Percentiles rank a stretch among this genome's conserved stretches.
Evolutionary conservation across 1,140 invertebrate genomes (phyloP).

Genomic region (Eufriesea mexicana): DNA sequence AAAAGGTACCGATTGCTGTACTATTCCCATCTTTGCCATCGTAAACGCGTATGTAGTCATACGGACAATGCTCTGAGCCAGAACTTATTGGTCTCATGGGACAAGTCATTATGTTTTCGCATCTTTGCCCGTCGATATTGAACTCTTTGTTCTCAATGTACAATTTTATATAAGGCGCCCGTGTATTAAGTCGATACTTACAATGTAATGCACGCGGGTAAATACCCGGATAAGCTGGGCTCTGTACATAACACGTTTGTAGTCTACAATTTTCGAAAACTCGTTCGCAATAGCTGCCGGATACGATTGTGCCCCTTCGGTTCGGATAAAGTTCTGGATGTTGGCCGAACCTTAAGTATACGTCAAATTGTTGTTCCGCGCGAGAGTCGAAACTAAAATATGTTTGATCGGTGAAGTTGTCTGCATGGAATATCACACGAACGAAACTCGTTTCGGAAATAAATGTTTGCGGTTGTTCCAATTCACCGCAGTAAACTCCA

Average conservation of each 20-base stretch:
- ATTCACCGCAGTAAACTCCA: slow-evolving; percentile 95
- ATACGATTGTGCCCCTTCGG: slow-evolving; percentile 91
- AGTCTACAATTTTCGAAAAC: slow-evolving; percentile 92
- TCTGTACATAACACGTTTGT: slow-evolving; percentile 96
- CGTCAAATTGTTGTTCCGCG: slow-evolving; percentile 94
- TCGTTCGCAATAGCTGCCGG: slow-evolving; percentile 93
- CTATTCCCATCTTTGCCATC: slow-evolving; percentile 94
- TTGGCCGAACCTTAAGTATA: slow-evolving; percentile 93
- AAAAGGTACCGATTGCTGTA: slow-evolving; percentile 94
- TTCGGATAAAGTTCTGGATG: slow-evolving; percentile 96
- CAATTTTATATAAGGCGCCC: slow-evolving; percentile 93
- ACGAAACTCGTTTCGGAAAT: slow-evolving; percentile 97
- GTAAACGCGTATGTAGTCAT: slow-evolving; percentile 94
- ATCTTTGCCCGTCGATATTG: slow-evolving; percentile 95
- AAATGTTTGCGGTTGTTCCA: slow-evolving; percentile 95
- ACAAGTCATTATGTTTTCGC: slow-evolving; percentile 97
- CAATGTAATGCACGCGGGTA: slow-evolving; percentile 95
- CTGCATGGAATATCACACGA: slow-evolving; percentile 93
- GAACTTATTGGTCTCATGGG: slow-evolving; percentile 95
- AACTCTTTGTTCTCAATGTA: slow-evolving; percentile 97
- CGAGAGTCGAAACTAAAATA: slow-evolving; percentile 90
- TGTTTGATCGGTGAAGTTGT: slow-evolving; percentile 95
- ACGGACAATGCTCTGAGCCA: slow-evolving; percentile 93
- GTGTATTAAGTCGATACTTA: slow-evolving; percentile 93
- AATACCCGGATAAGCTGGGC: slow-evolving; percentile 94